Evolutionary conservation across 2,113 vertebrate species (phyloP), one percentile per base, ranked within the genome.

Genomic region (Ahaetulla prasina): DNA sequence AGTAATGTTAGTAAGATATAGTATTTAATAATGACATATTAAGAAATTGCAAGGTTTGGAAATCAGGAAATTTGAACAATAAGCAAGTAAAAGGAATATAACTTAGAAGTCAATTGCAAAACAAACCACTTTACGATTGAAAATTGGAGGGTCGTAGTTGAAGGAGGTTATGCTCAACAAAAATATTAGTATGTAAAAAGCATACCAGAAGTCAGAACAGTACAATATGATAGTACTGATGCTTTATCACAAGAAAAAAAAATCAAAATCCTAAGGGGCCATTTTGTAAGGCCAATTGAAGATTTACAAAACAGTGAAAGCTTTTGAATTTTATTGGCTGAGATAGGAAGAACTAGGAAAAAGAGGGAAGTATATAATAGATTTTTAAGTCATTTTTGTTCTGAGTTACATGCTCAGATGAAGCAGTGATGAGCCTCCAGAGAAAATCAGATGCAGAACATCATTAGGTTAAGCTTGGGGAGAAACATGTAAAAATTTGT

Each of bases 41-140:
- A 85, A 89, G 35, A 85, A n/a, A 57, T 11, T 43, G 45, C 22
- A 35, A 30, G 0, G 8, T 27, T 35, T 5, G 4, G 30, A 49
- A 11, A 11, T 39, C 25, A 47, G 85, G 47, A 53, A 55, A 5
- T 85, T 53, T 92, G 45, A n/a, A 22, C 52, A 84, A 74, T 49
- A 18, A 25, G 10, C 57, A 25, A 49, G 11, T 80, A 39, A 60
- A 87, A 87, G 39, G 0, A 53, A 54, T 14, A 52, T 54, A 63
- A 68, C 11, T 35, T 90, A 30, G 27, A n/a, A 49, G 0, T 27
- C 8, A 47, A 2, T 74, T 88, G 39, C n/a, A 45, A 57, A 49
- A 89, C 0, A 43, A 80, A 5, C 2, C 20, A 0, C 93, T 50
- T 0, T 25, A 0, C 22, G 12, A 0, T 1, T 52, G 0, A 16